A percentile compares a stretch with the other conserved stretches of the same genome.
phyloP scores from a whole-genome alignment of 2,797 vertebrate genomes.

The Micromesistius poutassou region DNA sequence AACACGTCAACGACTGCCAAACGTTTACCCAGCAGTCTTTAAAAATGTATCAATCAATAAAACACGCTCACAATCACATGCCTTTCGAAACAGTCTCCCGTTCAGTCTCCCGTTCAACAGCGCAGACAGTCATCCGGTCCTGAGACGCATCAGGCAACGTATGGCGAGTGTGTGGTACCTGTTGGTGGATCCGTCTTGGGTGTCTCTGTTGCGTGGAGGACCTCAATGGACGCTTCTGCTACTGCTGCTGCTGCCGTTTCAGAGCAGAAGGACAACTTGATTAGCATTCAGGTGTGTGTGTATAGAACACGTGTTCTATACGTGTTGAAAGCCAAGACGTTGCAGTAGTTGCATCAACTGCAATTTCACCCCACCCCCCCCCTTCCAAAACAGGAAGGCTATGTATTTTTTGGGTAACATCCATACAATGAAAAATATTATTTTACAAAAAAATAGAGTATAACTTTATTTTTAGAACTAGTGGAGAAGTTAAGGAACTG shows the following conservation, averaged over 20 bases:
- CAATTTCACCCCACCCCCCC: neutral
- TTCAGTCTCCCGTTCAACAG: neutral
- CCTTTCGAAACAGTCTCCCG: neutral
- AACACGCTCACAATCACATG: neutral
- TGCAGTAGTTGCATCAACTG: constrained; percentile 2
- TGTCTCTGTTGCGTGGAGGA: neutral
- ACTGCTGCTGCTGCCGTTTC: neutral
- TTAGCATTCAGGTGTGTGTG: neutral
- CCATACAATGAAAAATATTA: neutral
- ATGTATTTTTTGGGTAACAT: neutral
- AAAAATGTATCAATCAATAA: neutral
- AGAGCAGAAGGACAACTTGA: neutral
- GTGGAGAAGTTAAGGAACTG: neutral
- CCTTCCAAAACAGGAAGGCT: neutral
- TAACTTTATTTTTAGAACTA: neutral
- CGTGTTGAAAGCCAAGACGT: neutral
- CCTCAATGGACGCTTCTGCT: neutral
- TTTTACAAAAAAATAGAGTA: no score
- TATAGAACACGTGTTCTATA: neutral
- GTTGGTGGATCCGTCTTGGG: neutral
- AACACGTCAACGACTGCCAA: neutral
- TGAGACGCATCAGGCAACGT: neutral
- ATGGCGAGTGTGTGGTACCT: neutral
- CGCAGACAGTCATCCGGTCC: no score
- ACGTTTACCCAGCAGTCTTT: neutral